phyloP scores from a whole-genome alignment of 2,113 vertebrate species.

The Tinamus guttatus region DNA sequence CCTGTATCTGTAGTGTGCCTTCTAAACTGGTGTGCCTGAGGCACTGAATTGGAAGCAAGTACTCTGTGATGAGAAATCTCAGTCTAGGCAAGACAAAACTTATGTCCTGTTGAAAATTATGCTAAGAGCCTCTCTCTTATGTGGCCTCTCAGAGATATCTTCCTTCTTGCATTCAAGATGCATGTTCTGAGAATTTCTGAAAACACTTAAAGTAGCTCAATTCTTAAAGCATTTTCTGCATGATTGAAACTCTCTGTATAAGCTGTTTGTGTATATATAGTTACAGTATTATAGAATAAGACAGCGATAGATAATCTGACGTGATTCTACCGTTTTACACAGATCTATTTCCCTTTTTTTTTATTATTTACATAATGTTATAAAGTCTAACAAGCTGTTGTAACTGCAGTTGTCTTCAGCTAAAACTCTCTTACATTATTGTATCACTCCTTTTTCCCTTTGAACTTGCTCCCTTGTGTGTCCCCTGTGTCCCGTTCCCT shows the following conservation, averaged over 20 bases:
- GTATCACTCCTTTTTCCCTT: conserved; percentile 77
- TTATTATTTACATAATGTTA: neutral
- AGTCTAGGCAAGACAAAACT: neutral
- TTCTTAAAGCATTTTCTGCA: neutral
- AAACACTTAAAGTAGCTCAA: neutral
- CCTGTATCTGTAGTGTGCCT: neutral
- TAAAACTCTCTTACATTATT: conserved; percentile 72
- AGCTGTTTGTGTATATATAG: neutral
- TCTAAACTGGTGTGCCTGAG: neutral
- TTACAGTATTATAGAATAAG: neutral
- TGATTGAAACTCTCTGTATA: neutral
- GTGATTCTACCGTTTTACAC: neutral
- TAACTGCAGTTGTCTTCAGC: conserved; percentile 58
- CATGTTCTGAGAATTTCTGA: neutral
- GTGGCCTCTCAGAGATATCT: neutral
- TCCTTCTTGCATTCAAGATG: neutral
- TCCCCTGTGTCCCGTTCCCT: conserved; percentile 77
- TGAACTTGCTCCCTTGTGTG: conserved; percentile 76
- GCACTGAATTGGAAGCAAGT: neutral
- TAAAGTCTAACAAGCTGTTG: conserved; percentile 34
- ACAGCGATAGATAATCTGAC: neutral
- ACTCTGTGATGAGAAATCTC: neutral
- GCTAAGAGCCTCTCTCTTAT: neutral
- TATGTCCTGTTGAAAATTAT: neutral
- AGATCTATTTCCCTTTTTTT: neutral